A percentile compares a stretch with the other conserved stretches of the same genome.
Conservation (phyloP, 1,140 invertebrate genomes). For the Diplogasteroides magnus region DNA sequence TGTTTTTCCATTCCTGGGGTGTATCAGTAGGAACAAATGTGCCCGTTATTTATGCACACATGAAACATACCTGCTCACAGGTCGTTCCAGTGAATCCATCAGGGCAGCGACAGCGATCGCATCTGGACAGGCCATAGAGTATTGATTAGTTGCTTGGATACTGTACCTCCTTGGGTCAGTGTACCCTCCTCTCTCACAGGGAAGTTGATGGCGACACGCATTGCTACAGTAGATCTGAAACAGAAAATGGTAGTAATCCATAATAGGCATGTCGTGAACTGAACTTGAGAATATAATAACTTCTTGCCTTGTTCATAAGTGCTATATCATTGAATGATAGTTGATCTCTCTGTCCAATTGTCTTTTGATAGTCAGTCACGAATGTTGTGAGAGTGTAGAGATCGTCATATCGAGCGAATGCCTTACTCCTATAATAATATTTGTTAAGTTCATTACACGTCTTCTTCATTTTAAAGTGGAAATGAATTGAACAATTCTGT, state of each 20-base stretch:
- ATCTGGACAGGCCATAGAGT: slow-evolving; percentile 20
- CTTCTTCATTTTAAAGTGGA: slow-evolving; percentile 9
- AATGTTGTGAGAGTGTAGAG: slow-evolving; percentile 53
- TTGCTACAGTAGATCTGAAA: slow-evolving; percentile 43
- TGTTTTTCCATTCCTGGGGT: no score
- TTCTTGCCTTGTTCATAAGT: slow-evolving; percentile 45
- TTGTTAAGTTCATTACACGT: slow-evolving; percentile 13
- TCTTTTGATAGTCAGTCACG: slow-evolving; percentile 52
- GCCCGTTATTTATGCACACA: no score
- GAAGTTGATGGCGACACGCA: slow-evolving; percentile 44
- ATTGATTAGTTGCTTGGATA: not conserved
- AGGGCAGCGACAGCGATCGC: slow-evolving; percentile 52
- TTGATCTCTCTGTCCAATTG: slow-evolving; percentile 52
- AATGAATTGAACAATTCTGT: slow-evolving; percentile 5
- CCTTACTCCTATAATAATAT: slow-evolving; percentile 43
- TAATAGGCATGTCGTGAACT: no score
- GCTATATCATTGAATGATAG: slow-evolving; percentile 55
- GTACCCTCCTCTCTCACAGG: slow-evolving; percentile 53
- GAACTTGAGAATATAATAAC: no score
- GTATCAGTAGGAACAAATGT: no score
- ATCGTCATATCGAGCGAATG: slow-evolving; percentile 53
- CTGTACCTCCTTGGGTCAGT: slow-evolving; percentile 46
- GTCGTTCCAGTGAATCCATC: slow-evolving; percentile 53
- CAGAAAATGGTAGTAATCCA: no score
- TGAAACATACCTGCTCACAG: slow-evolving; percentile 34